Evolutionary conservation across 2,113 vertebrate species (phyloP).

Genomic region (Pipa parva): DNA sequence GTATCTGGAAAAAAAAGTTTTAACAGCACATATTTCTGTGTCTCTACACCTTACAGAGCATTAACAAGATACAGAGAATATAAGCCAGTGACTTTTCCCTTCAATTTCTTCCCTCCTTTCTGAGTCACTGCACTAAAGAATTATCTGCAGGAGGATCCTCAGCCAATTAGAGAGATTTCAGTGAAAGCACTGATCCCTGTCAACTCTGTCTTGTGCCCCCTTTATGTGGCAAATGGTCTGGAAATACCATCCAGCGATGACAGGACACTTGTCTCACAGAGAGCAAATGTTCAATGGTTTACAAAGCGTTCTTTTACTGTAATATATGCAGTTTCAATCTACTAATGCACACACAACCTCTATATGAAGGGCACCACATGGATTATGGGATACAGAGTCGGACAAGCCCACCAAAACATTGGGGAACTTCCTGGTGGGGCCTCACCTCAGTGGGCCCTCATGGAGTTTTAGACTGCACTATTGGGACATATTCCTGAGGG

Average conservation of each 20-base stretch:
- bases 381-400: not conserved
- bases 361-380: not conserved
- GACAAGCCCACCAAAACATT: too few species aligned
- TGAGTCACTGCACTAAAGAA: constrained; percentile 19
- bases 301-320: not conserved
- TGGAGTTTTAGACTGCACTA: too few species aligned
- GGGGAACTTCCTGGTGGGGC: too few species aligned
- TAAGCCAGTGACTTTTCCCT: constrained; percentile 16
- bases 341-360: not conserved
- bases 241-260: constrained; percentile 36
- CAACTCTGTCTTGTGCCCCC: not conserved
- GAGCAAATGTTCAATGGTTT: not conserved
- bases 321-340: constrained; percentile 3
- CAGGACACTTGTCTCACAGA: constrained; percentile 4
- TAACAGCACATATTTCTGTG: not conserved
- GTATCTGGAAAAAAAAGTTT: constrained; percentile 3
- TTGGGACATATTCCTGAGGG: too few species aligned
- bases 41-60: not conserved
- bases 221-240: constrained; percentile 37
- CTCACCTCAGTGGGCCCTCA: too few species aligned
- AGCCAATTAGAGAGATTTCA: constrained; percentile 38
- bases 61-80: not conserved
- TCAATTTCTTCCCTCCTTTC: constrained; percentile 12
- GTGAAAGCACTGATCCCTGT: constrained; percentile 37
- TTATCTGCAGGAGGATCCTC: constrained; percentile 5